These are phyloP conservation scores for Steinernema khuongi DNA, from an alignment of 1,140 invertebrate species.

Conservation along the genomic window DNA sequence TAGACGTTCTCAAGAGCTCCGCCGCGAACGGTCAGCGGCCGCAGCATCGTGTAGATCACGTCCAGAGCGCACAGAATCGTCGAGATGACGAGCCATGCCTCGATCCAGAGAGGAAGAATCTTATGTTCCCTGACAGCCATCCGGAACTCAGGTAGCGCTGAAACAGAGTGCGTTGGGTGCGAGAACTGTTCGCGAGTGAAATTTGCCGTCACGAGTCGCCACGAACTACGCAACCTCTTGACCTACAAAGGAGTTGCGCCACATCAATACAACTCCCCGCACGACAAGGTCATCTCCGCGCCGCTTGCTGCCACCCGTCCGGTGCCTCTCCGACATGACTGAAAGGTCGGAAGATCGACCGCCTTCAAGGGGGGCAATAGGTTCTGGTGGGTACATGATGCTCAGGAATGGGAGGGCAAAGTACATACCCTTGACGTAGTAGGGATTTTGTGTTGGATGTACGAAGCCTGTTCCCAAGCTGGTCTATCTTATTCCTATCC, in stretches of 20 bases:
- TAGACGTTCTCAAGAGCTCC: conserved; percentile 41
- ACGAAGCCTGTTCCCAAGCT: no score
- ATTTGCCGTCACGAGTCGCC: background rate
- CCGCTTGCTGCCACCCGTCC: background rate
- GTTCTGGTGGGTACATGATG: no score
- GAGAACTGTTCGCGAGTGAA: background rate
- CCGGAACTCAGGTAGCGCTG: background rate
- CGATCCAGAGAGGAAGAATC: conserved; percentile 43
- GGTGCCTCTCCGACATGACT: no score
- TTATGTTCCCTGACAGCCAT: background rate
- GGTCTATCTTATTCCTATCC: no score
- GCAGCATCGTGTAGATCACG: conserved; percentile 50
- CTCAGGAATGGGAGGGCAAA: no score
- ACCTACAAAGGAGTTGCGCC: conserved; percentile 14
- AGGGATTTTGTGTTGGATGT: no score
- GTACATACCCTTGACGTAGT: no score
- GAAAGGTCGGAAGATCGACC: no score
- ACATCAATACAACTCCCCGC: background rate
- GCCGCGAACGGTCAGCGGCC: conserved; percentile 42
- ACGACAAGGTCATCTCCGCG: background rate
- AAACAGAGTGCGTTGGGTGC: background rate
- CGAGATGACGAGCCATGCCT: conserved; percentile 45
- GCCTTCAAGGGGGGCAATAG: no score
- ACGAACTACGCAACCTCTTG: background rate
- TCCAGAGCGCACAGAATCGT: conserved; percentile 47